Evolutionary conservation across 37 sponge, comb jelly and placozoan genomes (phyloP).

Genomic region (Aplysina aerophoba): DNA sequence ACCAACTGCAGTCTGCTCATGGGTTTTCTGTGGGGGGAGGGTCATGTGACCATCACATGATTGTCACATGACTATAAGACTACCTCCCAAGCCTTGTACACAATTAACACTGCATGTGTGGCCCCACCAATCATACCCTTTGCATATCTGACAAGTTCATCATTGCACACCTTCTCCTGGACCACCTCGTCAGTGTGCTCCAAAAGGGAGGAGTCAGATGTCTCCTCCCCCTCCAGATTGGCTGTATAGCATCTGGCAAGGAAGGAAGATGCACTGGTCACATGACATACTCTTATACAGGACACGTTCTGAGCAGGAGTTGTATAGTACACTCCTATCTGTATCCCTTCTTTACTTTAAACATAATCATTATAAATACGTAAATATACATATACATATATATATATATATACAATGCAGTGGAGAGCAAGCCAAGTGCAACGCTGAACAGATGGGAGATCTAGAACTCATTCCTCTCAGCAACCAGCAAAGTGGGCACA

Average conservation of each 20-base stretch:
- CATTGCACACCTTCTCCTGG: conserved; percentile 93
- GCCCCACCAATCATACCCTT: too few relatives aligned
- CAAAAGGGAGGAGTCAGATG: conserved; percentile 87
- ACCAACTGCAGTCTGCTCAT: conserved; percentile 96
- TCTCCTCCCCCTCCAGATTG: conserved; percentile 99
- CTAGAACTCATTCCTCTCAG: too few relatives aligned
- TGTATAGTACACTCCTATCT: conserved; percentile 3
- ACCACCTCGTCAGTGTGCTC: conserved; percentile 87
- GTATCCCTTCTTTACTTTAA: too few relatives aligned
- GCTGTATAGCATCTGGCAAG: conserved; percentile 61
- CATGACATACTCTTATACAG: conserved; percentile 37
- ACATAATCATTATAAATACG: conserved; percentile 87
- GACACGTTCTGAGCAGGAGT: too few relatives aligned
- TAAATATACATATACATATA: too few relatives aligned
- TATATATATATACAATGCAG: too few relatives aligned
- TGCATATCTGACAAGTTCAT: too few relatives aligned
- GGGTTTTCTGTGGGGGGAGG: conserved; percentile 68
- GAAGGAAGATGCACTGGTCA: conserved; percentile 82
- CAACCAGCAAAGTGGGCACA: too few relatives aligned
- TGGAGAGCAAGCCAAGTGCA: too few relatives aligned
- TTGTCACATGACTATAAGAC: conserved; percentile 26
- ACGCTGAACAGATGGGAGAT: too few relatives aligned
- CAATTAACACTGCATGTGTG: too few relatives aligned
- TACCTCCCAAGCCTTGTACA: conserved; percentile 88
- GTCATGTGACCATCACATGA: not conserved